Base-by-base conservation (phyloP, 2,797 vertebrate species). In the Phrynocephalus guinanensis region DNA sequence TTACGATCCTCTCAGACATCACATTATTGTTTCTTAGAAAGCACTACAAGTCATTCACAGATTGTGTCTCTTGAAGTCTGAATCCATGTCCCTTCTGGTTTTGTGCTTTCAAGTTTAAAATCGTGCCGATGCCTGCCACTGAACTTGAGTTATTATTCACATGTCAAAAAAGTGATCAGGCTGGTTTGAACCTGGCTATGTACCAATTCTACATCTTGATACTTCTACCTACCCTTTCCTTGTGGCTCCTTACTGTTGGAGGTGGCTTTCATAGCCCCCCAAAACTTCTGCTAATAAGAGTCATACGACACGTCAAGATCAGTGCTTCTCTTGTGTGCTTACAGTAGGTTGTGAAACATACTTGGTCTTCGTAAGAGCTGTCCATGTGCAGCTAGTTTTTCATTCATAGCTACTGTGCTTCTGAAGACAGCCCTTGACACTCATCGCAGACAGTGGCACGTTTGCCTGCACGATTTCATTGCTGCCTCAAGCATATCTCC, bases 131-230 rank as follows among this genome's bases (percentile, higher is more conserved):
- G 44, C 63, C 15, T 48, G 75, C 15, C 83, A 52, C 48, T 85
- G 70, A 81, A 73, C 44, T 71, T 75, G 77, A 81, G 26, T 81
- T 80, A 75, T 60, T 76, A 75, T 60, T 76, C 86, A 72, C 22
- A 30, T 44, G 50, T 85, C 79, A 44, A 48, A 48, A 13, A 73
- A 72, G 8, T 20, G 9, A 16, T 70, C 18, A 44, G 9, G 18
- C 33, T 50, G 33, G 71, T 52, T 78, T 85, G 67, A n/a, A 78
- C 11, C 52, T 60, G 56, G 60, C 60, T 60, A 66, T 6, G 66
- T 79, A 18, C 56, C 76, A 56, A 20, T 30, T 24, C 10, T 79
- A 44, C 56, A 68, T 56, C 60, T 22, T 70, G 26, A 50, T 15
- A 2, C 68, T 67, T 38, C 30, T 56, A 20, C 9, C 44, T 50